These are phyloP conservation scores for Pitangus sulphuratus DNA, from an alignment of 2,797 vertebrate species.

Conservation along the genomic window DNA sequence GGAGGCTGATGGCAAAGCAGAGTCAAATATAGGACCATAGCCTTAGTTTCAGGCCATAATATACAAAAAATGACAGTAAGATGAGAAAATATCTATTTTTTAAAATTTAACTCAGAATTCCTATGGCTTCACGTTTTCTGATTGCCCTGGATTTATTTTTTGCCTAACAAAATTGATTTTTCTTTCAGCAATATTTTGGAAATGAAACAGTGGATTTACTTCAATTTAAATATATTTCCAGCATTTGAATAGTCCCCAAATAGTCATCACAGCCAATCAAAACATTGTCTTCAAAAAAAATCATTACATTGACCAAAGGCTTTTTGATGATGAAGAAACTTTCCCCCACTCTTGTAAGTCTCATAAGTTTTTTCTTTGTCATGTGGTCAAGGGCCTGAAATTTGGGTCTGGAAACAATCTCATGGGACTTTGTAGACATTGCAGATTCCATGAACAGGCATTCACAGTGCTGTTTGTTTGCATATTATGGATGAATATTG, in stretches of 20 bases:
- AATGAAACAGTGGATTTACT: not conserved
- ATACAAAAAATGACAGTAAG: not conserved
- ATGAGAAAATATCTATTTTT: not conserved
- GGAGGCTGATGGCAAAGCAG: not conserved
- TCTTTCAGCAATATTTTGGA: conserved; percentile 11
- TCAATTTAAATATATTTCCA: not conserved
- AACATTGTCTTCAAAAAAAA: not conserved
- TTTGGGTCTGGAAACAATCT: not conserved
- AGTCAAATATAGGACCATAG: not conserved
- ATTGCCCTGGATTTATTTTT: not conserved
- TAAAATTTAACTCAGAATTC: not conserved
- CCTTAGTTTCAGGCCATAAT: not conserved
- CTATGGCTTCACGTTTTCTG: not conserved
- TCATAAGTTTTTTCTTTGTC: not conserved
- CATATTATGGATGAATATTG: not conserved
- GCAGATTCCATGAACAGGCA: not conserved
- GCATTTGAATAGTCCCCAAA: not conserved
- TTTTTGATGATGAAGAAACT: not conserved
- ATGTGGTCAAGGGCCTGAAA: not conserved
- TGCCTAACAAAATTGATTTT: not conserved
- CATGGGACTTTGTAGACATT: not conserved
- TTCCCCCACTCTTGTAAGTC: not conserved
- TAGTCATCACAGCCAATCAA: not conserved
- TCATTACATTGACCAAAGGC: not conserved
- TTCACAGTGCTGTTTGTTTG: not conserved